phyloP scores from a whole-genome alignment of 23 tunicate species.

The Trididemnum nubilum region DNA sequence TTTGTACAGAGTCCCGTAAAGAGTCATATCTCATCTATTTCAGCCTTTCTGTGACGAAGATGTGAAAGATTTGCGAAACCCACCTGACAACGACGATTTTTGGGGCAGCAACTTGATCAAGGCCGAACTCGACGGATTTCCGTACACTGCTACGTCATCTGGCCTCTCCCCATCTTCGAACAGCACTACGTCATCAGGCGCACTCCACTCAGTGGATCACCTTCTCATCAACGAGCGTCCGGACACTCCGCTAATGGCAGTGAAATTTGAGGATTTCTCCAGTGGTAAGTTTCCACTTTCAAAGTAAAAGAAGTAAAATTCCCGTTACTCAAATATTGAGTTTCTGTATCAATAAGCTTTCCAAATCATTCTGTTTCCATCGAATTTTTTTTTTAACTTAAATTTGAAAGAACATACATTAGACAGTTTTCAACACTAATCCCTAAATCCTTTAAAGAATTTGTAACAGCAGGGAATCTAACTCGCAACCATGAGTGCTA shows the following conservation, averaged over 20 bases:
- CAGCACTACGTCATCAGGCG: conserved; percentile 53
- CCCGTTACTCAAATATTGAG: too few species aligned
- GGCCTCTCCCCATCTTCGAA: conserved; percentile 71
- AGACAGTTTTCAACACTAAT: too few species aligned
- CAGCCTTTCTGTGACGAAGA: conserved; percentile 96
- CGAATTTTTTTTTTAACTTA: too few species aligned
- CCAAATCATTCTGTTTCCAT: too few species aligned
- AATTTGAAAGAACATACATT: too few species aligned
- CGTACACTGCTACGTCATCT: conserved; percentile 45
- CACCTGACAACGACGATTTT: neutral
- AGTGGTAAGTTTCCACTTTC: conserved; percentile 51
- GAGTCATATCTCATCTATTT: too few species aligned
- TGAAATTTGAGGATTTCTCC: conserved; percentile 91
- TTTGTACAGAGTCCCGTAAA: too few species aligned
- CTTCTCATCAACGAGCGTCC: conserved; percentile 84
- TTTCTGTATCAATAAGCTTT: too few species aligned
- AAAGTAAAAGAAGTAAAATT: too few species aligned
- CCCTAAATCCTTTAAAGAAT: too few species aligned
- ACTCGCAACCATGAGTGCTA: too few species aligned
- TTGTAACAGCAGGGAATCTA: too few species aligned
- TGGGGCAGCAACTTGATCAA: conserved; percentile 48
- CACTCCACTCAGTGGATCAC: conserved; percentile 47
- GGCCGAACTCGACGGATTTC: conserved; percentile 25
- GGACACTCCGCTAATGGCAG: conserved; percentile 90
- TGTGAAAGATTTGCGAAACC: conserved; percentile 54